Conservation (phyloP, 37 sponge, comb jelly and placozoan species). For the Cliona cf. orientalis region DNA sequence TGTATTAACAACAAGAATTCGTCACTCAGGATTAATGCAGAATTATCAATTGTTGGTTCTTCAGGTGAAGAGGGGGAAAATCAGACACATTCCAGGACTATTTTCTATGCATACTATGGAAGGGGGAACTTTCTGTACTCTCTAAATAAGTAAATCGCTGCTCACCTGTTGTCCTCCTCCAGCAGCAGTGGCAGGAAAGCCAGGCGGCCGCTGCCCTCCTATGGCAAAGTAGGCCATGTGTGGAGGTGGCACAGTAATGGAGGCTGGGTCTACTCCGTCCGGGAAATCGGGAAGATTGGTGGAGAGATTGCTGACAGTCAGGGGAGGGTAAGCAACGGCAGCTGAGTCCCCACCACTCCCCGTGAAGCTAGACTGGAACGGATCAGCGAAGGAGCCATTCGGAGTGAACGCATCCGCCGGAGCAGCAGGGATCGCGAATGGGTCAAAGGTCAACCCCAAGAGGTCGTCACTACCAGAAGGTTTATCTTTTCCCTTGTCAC, state of each 20-base stretch:
- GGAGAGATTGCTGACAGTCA: constrained; percentile 26
- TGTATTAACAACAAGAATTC: too few relatives aligned
- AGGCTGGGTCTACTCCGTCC: constrained; percentile 8
- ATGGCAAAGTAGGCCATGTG: constrained; percentile 29
- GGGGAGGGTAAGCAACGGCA: constrained; percentile 30
- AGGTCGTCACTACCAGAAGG: constrained; percentile 19
- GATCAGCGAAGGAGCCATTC: constrained; percentile 16
- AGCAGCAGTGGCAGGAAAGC: neutral
- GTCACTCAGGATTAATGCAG: too few relatives aligned
- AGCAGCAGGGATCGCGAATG: constrained; percentile 18
- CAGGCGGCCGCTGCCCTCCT: constrained; percentile 52
- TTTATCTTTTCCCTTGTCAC: neutral
- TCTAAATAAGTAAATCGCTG: neutral
- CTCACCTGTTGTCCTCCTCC: constrained; percentile 28
- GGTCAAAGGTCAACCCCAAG: constrained; percentile 44
- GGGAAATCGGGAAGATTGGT: constrained; percentile 39
- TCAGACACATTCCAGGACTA: too few relatives aligned
- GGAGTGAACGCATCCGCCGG: neutral
- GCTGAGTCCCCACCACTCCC: neutral
- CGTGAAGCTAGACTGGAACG: constrained; percentile 2
- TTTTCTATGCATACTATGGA: too few relatives aligned
- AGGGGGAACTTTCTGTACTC: too few relatives aligned
- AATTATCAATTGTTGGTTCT: too few relatives aligned
- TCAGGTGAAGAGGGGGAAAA: too few relatives aligned
- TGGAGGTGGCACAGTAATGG: constrained; percentile 11